Conservation (phyloP, 1,140 invertebrate genomes). For the Pseudomyrmex cubaensis region DNA sequence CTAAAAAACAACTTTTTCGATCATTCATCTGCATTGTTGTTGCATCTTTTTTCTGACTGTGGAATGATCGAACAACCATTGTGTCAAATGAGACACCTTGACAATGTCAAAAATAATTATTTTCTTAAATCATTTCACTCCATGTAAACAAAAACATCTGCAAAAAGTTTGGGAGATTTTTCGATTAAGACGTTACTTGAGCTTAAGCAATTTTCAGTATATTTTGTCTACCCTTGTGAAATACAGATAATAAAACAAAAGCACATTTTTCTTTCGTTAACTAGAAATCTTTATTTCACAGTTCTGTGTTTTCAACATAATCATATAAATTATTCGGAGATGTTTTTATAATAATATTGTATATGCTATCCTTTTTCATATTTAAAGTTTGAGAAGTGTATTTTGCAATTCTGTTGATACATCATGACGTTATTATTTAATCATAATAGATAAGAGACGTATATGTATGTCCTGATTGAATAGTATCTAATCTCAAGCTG, state of each 20-base stretch:
- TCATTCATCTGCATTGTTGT: too few species aligned
- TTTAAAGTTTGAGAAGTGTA: conserved; percentile 18
- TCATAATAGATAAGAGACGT: not conserved
- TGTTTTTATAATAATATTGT: conserved; percentile 5
- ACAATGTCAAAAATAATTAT: too few species aligned
- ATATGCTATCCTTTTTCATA: not conserved
- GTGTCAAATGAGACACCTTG: too few species aligned
- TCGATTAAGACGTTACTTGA: too few species aligned
- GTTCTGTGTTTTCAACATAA: conserved; percentile 8
- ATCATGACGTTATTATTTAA: not conserved
- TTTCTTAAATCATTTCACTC: too few species aligned
- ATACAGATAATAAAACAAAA: not conserved
- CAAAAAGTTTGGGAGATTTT: too few species aligned
- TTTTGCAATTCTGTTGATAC: conserved; percentile 20
- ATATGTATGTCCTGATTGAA: not conserved
- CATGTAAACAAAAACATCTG: too few species aligned
- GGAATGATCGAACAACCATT: too few species aligned
- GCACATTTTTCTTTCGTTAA: not conserved
- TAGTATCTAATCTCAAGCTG: not conserved
- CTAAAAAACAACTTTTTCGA: too few species aligned
- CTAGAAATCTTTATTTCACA: conserved; percentile 48
- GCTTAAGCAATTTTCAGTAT: too few species aligned
- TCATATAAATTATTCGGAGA: conserved; percentile 1
- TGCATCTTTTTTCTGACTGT: too few species aligned
- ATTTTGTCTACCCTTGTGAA: not conserved